Evolutionary conservation across 2,797 vertebrate genomes (phyloP).

Genomic region (Synaphobranchus kaupii): DNA sequence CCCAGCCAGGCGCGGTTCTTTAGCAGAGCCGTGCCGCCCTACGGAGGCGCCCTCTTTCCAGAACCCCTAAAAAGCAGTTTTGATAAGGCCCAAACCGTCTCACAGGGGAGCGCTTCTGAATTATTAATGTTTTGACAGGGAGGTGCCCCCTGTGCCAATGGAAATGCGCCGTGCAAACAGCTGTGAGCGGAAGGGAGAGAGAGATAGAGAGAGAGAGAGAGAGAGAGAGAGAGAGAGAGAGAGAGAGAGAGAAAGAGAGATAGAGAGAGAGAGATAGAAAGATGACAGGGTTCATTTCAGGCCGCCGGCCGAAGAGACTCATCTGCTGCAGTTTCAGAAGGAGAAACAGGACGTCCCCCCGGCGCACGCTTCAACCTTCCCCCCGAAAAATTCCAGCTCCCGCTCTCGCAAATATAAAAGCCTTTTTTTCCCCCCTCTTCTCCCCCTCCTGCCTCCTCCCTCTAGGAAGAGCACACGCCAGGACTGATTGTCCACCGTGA

Average conservation of each 20-base stretch:
- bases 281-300: conserved; percentile 8
- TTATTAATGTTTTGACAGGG: background rate
- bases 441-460: background rate
- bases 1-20: background rate
- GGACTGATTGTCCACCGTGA: conserved; percentile 22
- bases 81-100: background rate
- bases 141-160: background rate
- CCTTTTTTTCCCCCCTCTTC: background rate
- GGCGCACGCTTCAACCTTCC: background rate
- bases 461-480: conserved; percentile 17
- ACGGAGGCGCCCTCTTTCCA: background rate
- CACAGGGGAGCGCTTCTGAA: background rate
- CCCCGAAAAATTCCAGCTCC: background rate
- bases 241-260: background rate
- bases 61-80: too few species aligned
- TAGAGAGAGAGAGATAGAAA: background rate
- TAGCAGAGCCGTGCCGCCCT: background rate
- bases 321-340: conserved; percentile 8
- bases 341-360: conserved; percentile 14
- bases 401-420: background rate
- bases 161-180: background rate
- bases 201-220: background rate
- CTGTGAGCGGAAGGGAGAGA: background rate
- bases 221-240: background rate
- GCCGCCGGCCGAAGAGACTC: background rate